Percentiles rank a stretch among this genome's conserved stretches.
These are phyloP conservation scores for Podarcis muralis DNA, from an alignment of 2,113 vertebrate genomes.

Conservation along the genomic window DNA sequence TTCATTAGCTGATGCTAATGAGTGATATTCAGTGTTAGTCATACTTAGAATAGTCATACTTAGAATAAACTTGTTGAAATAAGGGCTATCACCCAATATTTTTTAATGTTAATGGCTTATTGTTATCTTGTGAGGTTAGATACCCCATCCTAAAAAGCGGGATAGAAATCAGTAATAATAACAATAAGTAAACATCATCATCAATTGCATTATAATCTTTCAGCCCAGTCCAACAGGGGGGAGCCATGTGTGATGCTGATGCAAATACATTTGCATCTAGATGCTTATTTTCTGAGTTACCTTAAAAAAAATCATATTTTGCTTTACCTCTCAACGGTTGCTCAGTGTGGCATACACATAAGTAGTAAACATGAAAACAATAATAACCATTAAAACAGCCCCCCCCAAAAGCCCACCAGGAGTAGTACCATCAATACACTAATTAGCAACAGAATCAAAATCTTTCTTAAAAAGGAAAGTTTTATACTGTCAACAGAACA, in stretches of 20 bases:
- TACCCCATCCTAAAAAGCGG: background rate
- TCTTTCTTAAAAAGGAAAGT: no score
- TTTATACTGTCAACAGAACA: no score
- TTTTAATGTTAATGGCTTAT: background rate
- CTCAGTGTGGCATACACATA: no score
- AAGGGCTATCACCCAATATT: no score
- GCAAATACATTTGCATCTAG: background rate
- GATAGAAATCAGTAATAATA: background rate
- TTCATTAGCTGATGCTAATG: background rate
- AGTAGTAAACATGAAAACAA: no score
- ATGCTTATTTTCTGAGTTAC: background rate
- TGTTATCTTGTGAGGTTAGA: background rate
- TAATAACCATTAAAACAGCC: no score
- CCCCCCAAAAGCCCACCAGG: no score
- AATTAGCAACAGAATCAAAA: no score
- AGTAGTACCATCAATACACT: no score
- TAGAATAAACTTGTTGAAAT: background rate
- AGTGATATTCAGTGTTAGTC: background rate
- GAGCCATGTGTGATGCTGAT: background rate
- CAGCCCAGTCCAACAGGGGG: background rate
- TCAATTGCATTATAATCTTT: background rate
- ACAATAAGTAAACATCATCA: background rate
- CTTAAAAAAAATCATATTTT: no score
- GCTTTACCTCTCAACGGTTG: no score
- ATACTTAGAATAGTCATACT: background rate